Evolutionary conservation across 1,140 invertebrate species (phyloP).

Genomic region (Oncopeltus fasciatus): DNA sequence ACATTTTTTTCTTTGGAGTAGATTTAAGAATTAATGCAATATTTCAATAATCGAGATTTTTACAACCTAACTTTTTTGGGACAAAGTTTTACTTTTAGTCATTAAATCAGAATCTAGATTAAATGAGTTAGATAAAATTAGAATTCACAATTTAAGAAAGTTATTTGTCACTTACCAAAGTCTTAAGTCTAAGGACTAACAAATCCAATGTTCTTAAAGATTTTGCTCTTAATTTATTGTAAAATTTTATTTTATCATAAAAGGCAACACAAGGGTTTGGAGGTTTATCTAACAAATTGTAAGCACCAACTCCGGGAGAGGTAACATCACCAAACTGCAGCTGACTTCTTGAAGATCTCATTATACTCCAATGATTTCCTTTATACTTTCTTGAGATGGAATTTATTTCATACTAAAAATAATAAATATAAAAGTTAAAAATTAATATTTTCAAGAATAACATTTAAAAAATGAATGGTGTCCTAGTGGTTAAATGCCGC

Average conservation of each 20-base stretch:
- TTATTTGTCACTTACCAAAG: background rate
- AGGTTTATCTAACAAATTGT: background rate
- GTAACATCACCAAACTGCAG: background rate
- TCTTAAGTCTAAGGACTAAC: background rate
- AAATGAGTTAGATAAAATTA: background rate
- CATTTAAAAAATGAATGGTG: too few species aligned
- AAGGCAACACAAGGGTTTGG: background rate
- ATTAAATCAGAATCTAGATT: background rate
- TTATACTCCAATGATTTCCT: background rate
- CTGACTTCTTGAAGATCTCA: background rate
- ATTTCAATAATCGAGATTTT: too few species aligned
- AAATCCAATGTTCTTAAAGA: background rate
- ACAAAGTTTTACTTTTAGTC: background rate
- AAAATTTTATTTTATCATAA: background rate
- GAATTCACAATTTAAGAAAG: background rate
- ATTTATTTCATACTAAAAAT: background rate
- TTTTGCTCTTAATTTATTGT: background rate
- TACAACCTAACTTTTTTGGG: background rate
- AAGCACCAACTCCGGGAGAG: background rate
- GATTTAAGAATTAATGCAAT: too few species aligned
- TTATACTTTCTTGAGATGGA: background rate
- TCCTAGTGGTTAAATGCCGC: too few species aligned
- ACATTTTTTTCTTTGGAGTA: too few species aligned
- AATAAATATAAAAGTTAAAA: too few species aligned
- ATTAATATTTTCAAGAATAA: too few species aligned